Conservation (phyloP, 1,140 invertebrate species). For the Pseudachorutes palmiensis region DNA sequence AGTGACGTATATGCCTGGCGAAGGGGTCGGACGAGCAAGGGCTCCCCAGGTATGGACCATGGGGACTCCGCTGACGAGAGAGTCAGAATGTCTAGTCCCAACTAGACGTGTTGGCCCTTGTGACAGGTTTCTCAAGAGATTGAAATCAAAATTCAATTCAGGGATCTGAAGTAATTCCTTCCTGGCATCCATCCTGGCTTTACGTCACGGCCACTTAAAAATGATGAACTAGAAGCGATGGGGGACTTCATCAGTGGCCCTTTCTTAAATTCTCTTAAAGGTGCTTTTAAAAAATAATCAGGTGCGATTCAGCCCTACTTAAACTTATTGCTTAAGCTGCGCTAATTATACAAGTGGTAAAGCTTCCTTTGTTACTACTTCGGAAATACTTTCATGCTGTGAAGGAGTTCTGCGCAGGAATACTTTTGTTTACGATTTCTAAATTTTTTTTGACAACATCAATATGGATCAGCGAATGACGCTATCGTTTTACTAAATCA, state of each 20-base stretch:
- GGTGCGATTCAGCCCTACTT: background rate
- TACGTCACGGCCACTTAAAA: constrained; percentile 1
- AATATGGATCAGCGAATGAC: too few relatives aligned
- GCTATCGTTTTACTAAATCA: too few relatives aligned
- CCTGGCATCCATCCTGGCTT: background rate
- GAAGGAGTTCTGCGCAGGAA: too few relatives aligned
- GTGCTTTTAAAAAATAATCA: background rate
- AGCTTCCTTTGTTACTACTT: too few relatives aligned
- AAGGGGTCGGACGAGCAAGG: background rate
- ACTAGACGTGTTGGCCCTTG: constrained; percentile 14
- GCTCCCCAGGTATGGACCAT: background rate
- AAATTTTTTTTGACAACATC: too few relatives aligned
- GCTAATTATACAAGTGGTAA: too few relatives aligned
- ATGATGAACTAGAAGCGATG: constrained; percentile 8
- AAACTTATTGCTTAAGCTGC: too few relatives aligned
- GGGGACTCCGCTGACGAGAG: constrained; percentile 2
- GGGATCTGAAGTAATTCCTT: constrained; percentile 2
- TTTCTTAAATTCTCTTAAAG: background rate
- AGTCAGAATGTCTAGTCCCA: constrained; percentile 13
- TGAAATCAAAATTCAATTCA: constrained; percentile 9
- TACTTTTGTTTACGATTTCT: too few relatives aligned
- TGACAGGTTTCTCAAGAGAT: constrained; percentile 10
- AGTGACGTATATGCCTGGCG: background rate
- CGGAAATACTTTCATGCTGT: too few relatives aligned
- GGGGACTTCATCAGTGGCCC: background rate